Conservation (phyloP, 1,140 invertebrate species). For the Aphidius ervi region DNA sequence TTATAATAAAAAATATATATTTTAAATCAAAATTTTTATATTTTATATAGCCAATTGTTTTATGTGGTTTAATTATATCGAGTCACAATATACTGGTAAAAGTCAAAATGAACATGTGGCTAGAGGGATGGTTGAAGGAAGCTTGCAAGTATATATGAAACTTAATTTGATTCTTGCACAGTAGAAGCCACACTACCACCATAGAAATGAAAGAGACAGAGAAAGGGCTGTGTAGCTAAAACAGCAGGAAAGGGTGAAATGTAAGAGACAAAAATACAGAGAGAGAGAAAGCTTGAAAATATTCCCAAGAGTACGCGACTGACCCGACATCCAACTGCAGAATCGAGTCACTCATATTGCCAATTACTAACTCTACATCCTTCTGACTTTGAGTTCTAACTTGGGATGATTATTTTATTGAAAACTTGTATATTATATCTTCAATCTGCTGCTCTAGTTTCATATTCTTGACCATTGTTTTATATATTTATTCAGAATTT, state of each 20-base stretch:
- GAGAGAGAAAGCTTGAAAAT: slow-evolving; percentile 25
- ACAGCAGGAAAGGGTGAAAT: slow-evolving; percentile 6
- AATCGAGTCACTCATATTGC: slow-evolving; percentile 53
- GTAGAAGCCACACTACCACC: neutral
- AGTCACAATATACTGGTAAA: too few relatives aligned
- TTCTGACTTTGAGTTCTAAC: slow-evolving; percentile 39
- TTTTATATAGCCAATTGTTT: too few relatives aligned
- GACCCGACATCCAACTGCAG: slow-evolving; percentile 48
- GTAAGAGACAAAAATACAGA: slow-evolving; percentile 21
- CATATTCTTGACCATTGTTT: too few relatives aligned
- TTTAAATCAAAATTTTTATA: too few relatives aligned
- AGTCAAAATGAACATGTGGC: neutral
- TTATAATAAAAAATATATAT: too few relatives aligned
- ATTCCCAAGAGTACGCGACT: slow-evolving; percentile 49
- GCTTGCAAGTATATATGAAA: slow-evolving; percentile 41
- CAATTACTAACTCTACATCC: slow-evolving; percentile 51
- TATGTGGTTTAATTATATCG: too few relatives aligned
- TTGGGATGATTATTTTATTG: slow-evolving; percentile 28
- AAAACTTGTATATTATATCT: too few relatives aligned
- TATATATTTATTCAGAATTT: too few relatives aligned
- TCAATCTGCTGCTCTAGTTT: too few relatives aligned
- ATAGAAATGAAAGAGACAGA: slow-evolving; percentile 19
- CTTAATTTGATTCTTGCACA: slow-evolving; percentile 48
- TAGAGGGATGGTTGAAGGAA: neutral
- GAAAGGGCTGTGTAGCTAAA: slow-evolving; percentile 24